These are phyloP conservation scores for Hydrocynus forskahlii DNA, from an alignment of 2,797 vertebrate species.

Conservation along the genomic window DNA sequence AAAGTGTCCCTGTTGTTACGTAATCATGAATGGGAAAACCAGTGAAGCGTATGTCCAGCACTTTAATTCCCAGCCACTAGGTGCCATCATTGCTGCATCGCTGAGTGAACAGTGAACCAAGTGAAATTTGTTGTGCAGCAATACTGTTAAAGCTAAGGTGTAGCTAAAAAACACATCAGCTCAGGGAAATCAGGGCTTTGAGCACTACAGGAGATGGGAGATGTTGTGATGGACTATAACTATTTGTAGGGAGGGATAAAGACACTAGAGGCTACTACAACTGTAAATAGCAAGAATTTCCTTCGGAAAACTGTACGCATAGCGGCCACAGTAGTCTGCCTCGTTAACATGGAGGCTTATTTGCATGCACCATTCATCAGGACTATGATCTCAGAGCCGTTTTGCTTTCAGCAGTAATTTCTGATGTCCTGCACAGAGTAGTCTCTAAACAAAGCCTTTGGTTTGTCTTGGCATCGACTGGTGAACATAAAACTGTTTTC, in stretches of 20 bases:
- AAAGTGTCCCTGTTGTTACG: not conserved
- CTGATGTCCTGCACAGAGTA: not conserved
- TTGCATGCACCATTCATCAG: not conserved
- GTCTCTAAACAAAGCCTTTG: constrained; percentile 29
- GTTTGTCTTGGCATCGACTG: constrained; percentile 32
- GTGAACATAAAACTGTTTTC: constrained; percentile 21
- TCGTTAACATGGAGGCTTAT: not conserved
- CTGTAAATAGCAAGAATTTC: not conserved
- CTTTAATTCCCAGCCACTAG: not conserved
- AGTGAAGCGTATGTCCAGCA: not conserved
- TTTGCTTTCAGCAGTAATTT: constrained; percentile 29
- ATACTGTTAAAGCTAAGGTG: not conserved
- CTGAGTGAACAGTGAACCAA: not conserved
- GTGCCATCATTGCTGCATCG: not conserved
- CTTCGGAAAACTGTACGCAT: not conserved
- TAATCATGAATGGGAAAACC: not conserved
- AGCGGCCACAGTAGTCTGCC: too few relatives aligned
- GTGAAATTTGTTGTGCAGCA: not conserved
- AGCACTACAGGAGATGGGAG: not conserved
- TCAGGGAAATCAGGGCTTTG: not conserved
- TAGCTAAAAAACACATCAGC: too few relatives aligned
- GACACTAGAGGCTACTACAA: not conserved
- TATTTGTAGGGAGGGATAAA: not conserved
- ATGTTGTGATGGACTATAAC: not conserved
- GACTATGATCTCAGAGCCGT: constrained; percentile 4